phyloP scores from a whole-genome alignment of 2,888 invertebrate species.

The Epinotia ramella region DNA sequence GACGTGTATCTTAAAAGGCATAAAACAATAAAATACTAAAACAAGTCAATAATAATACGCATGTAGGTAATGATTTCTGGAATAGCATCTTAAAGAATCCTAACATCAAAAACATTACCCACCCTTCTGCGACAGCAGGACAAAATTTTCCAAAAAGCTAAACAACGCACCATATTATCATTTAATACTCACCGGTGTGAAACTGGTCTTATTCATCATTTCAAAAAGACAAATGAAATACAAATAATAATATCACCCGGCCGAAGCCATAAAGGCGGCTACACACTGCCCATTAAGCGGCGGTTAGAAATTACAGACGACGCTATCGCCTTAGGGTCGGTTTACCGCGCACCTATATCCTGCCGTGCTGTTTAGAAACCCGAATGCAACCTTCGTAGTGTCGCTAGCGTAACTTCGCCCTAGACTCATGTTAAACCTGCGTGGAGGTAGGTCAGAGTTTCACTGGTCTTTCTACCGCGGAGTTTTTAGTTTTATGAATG shows the following conservation, averaged over 20 bases:
- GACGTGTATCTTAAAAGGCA: not conserved
- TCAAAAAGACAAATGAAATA: constrained; percentile 18
- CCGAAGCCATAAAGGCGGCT: constrained; percentile 51
- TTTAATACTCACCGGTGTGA: constrained; percentile 10
- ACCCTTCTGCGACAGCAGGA: not conserved
- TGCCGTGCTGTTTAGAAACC: constrained; percentile 2
- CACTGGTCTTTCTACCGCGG: not conserved
- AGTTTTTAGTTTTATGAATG: not conserved
- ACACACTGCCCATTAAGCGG: constrained; percentile 56
- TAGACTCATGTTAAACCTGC: not conserved
- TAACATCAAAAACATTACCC: not conserved
- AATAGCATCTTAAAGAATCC: not conserved
- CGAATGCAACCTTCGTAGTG: not conserved
- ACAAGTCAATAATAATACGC: not conserved
- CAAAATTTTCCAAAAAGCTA: not conserved
- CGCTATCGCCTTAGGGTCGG: constrained; percentile 25
- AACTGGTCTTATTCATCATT: constrained; percentile 14
- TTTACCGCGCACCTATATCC: constrained; percentile 23
- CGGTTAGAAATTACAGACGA: constrained; percentile 53
- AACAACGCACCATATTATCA: not conserved
- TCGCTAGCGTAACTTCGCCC: not conserved
- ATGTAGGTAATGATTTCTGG: not conserved
- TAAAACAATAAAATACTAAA: not conserved
- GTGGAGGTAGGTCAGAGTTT: not conserved
- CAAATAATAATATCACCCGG: constrained; percentile 21